Evolutionary conservation across 2,797 vertebrate species (phyloP), one percentile per base, ranked within the genome.

Genomic region (Ceyx erithaca): DNA sequence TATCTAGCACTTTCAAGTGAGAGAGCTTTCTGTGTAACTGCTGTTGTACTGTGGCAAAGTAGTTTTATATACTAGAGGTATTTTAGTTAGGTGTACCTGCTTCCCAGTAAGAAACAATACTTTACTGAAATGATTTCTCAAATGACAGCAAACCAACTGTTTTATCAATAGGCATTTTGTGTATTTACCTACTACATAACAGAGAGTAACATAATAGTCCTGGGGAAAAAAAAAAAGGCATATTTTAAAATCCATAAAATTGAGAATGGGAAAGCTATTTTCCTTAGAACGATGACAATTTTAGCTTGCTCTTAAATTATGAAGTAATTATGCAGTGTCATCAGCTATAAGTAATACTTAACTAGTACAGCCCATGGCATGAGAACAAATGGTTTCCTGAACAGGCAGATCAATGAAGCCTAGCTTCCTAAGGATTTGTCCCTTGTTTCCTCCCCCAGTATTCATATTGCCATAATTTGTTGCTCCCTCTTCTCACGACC

Each of bases 371-470:
- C 54, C 58, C 16, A 4, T 30, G 28, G 46, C 16, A 8, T 23
- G 57, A 88, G 63, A 91, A 88, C 21, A 72, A 84, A 86, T 76
- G 26, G 52, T 40, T 90, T 91, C 70, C 77, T 86, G 40, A 79
- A 45, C 12, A 35, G 10, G 5, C 67, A 55, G 55, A 79, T 81
- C 77, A 87, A 37, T 48, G 48, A 69, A 57, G 30, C 22, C 25
- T 69, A 51, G 11, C 35, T 82, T 75, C 49, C 52, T 70, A 45
- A 48, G 10, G 21, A 59, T 37, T 69, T 70, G 6, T 71, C 62
- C 70, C 69, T 62, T 58, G 15, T 30, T 26, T 66, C 23, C 55
- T 85, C 54, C 83, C 45, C 43, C 62, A 81, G 46, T 5, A 14
- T 7, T 45, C 9, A 33, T 1, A 0, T 2, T 51, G 26, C 26